Percentiles rank a stretch among this genome's conserved stretches.
phyloP scores from a whole-genome alignment of 2,113 vertebrate genomes.

The Psammodynastes pulverulentus region DNA sequence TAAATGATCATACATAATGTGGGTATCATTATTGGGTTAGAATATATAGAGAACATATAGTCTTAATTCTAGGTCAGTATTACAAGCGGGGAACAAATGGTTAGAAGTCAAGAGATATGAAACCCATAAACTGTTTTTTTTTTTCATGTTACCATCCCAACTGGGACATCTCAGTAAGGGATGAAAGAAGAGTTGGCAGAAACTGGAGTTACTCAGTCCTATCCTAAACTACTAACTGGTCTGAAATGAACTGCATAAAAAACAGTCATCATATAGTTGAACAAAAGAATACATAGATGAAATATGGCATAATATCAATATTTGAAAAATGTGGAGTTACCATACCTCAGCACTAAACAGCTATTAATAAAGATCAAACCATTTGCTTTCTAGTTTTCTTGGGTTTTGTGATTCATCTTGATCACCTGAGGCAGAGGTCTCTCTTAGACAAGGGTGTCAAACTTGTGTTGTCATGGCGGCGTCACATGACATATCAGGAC shows the following conservation, averaged over 20 bases:
- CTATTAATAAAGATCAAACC: not conserved
- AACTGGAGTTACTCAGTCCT: not conserved
- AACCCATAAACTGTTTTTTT: not conserved
- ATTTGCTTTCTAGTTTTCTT: not conserved
- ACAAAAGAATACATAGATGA: not conserved
- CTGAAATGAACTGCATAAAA: not conserved
- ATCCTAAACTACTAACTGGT: not conserved
- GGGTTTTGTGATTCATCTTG: not conserved
- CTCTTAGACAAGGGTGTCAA: not conserved
- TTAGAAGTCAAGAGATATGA: not conserved
- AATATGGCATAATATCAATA: not conserved
- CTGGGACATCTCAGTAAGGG: not conserved
- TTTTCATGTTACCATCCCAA: not conserved
- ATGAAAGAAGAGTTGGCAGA: not conserved
- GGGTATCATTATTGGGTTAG: not conserved
- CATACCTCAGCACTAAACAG: not conserved
- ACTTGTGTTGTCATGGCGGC: too few relatives aligned
- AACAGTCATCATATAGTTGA: not conserved
- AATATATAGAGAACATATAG: not conserved
- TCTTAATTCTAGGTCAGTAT: not conserved
- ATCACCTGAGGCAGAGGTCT: not conserved
- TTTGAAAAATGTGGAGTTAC: not conserved
- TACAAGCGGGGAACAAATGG: not conserved
- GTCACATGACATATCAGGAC: too few relatives aligned
- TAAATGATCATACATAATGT: not conserved